Base-by-base conservation (phyloP, 2,113 vertebrate genomes). In the Columba janthina region DNA sequence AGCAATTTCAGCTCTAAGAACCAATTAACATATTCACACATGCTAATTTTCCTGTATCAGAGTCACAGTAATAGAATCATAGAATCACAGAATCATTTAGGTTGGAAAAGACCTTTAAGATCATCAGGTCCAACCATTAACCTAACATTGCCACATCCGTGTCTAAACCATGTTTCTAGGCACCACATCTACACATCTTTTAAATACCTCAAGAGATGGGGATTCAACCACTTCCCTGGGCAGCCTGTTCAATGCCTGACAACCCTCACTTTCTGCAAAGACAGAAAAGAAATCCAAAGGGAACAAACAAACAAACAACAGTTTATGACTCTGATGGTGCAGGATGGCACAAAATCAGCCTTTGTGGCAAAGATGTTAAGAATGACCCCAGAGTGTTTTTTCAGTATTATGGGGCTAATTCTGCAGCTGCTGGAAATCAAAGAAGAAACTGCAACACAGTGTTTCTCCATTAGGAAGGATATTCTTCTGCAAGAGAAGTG, bases 111-210 rank as follows among this genome's bases (percentile, higher is more conserved):
- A 57, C 14, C 0, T 21, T 60, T 60, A 51, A 61, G 19, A 36
- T 61, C 7, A 44, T 5, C 4, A 4, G 57, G 28, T 69, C 19
- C 18, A 65, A 9, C 2, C 1, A 0, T n/a, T 22, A 62, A 62
- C 18, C 6, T 22, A 66, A 4, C 3, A 32, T 51, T 25, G 36
- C 28, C 36, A 70, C 80, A 15, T 50, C 5, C 44, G 67, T 5
- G 20, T 12, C 24, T 29, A 75, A 83, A 48, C 20, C 7, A 44
- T 3, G 6, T 34, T 31, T 4, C 1, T 9, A 44, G 83, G 12
- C 8, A 44, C 9, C 26, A 48, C 2, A 12, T 34, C 32, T 62
- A 15, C 3, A 15, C 0, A 0, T 12, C 5, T 61, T 62, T 54
- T 36, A 67, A 71, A 72, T 50, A 16, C 2, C 24, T 58, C 9